Base-by-base conservation (phyloP, 2,113 vertebrate species). In the Rhabdornis inornatus region DNA sequence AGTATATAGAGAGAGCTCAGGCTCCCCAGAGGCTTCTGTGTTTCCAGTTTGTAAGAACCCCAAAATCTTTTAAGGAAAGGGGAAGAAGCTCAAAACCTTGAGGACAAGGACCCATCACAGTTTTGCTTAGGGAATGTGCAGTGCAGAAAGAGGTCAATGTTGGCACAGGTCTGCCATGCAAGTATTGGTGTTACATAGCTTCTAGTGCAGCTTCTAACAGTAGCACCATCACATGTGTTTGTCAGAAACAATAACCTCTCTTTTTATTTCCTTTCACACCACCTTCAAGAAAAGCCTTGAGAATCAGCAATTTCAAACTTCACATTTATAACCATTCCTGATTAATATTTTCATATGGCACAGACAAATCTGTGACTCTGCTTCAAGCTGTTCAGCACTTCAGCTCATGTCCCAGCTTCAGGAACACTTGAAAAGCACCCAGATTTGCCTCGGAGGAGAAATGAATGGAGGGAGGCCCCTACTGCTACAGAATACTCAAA, bases 231-330 rank as follows among this genome's bases (percentile, higher is more conserved):
- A 22, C 16, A 7, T 3, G 14, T 27, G 22, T 44, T 71, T 83
- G 37, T 61, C 53, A 91, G 64, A 83, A 90, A 71, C 52, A 84
- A 78, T 33, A 83, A 55, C 20, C 25, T 60, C 39, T 42, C 60
- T 42, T 75, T 66, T 44, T 33, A 6, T 50, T 88, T 93, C 68
- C 77, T 74, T 87, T 94, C 56, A 87, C 37, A 56, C 20, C 13
- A 16, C 31, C 76, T 87, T 77, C 63, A 63, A 59, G 78, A 85
- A 89, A 83, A 68, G 14, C 24, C 24, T 39, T 22, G 56, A 87
- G 68, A 96, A 90, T 42, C 24, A 83, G 40, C 71, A 55, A 60
- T 77, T 81, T 92, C 80, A 59, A 83, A 93, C 11, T 19, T 83
- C 15, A 0, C 22, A n/a, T 74, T 86, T 81, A 52, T 37, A 90